Evolutionary conservation across 2,888 invertebrate species (phyloP), one percentile per base, ranked within the genome.

Genomic region (Zaprionus bogoriensis): DNA sequence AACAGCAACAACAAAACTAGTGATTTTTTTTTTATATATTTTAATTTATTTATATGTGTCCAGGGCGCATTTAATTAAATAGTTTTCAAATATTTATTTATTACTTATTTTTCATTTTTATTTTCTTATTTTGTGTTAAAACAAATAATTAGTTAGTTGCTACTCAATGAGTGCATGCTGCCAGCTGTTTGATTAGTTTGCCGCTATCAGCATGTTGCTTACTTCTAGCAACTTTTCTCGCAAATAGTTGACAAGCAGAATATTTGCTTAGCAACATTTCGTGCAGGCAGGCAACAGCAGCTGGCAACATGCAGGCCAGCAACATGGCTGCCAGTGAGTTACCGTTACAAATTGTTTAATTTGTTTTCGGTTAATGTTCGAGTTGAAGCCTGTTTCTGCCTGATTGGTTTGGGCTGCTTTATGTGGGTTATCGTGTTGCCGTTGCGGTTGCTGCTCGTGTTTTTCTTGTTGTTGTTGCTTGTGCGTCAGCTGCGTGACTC

Each of bases 341-440:
- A 83, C 62, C 71, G 79, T 67, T 71, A 59, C 75, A 84, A 87
- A 77, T 87, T 81, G 71, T 74, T 80, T 85, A 85, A 85, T 80
- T 87, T 85, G 67, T 55, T 72, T 66, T 76, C 66, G 72, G 77
- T 64, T 72, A 63, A 76, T 71, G 52, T 61, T 51, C 46, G 57
- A 58, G 41, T 47, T 41, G 57, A 61, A 55, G 77, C 74, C 72
- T 61, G 77, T 77, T 77, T 58, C 51, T 55, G 54, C 51, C 54
- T 64, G 71, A 71, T 71, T 76, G 72, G 58, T 20, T 75, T 45
- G 28, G 41, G 70, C 39, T 36, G 53, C 36, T 64, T 59, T 63
- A 76, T 85, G 81, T 80, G 65, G 65, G 78, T 69, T 84, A 84
- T 64, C 64, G 64, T 50, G 17, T 23, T 53, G 61, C 17, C 36